Evolutionary conservation across 2,797 vertebrate species (phyloP).

Genomic region (Ctenopoma multispine): DNA sequence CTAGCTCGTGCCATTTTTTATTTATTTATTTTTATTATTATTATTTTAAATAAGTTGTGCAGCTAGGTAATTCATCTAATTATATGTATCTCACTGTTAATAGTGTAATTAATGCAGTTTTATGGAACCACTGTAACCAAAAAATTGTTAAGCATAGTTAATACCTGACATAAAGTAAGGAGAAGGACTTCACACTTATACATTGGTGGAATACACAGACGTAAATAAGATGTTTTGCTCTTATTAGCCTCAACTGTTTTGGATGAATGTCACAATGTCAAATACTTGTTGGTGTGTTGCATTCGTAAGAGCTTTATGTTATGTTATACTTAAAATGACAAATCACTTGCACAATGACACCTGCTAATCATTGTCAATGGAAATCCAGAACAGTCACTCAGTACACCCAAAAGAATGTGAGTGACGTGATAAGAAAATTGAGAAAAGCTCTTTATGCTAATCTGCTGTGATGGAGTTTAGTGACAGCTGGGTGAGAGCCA

Average conservation of each 20-base stretch:
- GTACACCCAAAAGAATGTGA: too few species aligned
- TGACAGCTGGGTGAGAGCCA: too few species aligned
- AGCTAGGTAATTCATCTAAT: background rate
- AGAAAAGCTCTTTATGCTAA: too few species aligned
- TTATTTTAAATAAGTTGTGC: background rate
- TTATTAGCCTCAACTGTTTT: background rate
- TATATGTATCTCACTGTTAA: background rate
- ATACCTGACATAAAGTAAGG: background rate
- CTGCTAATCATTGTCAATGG: too few species aligned
- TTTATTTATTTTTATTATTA: background rate
- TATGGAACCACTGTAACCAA: too few species aligned
- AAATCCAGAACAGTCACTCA: too few species aligned
- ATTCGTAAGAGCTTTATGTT: background rate
- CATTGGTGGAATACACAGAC: background rate
- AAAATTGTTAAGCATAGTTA: background rate
- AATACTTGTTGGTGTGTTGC: conserved; percentile 2
- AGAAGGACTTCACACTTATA: background rate
- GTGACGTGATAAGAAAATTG: too few species aligned
- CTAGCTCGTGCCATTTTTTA: too few species aligned
- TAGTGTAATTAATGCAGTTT: background rate
- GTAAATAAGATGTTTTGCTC: background rate
- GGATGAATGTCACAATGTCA: background rate
- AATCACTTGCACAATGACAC: too few species aligned
- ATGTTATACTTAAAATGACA: too few species aligned
- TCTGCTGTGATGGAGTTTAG: too few species aligned